Evolutionary conservation across 2,113 vertebrate species (phyloP), one percentile per base, ranked within the genome.

Genomic region (Passer montanus): DNA sequence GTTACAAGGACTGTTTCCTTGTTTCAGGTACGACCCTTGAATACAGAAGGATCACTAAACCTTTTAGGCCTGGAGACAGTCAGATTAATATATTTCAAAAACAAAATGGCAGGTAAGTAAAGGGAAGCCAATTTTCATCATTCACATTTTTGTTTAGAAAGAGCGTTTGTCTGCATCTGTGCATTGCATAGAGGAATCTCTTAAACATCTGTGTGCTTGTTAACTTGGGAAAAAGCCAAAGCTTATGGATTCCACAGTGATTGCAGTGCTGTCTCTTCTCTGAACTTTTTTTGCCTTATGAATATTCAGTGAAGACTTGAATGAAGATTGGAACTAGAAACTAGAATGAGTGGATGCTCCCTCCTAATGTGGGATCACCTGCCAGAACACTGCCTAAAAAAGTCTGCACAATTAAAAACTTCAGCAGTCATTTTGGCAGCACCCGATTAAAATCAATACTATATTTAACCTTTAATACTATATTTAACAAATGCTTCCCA

Each of bases 1-100:
- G 4, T 59, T 46, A 90, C 18, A 89, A 28, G 50, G 14, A 67
- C 20, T 90, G 30, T 4, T 93, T 73, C 59, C 19, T 97, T 77
- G 43, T 97, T 97, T 87, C 96, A 99, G 99, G 99, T 99, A 91
- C 99, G 99, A 81, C 99, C 99, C 52, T 98, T 99, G 95, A 99
- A 99, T 91, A 97, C 97, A 30, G 99, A 99, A 66, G 99, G 99
- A 95, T 99, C 99, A 53, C 97, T 99, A 97, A 99, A 99, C 97
- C 98, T 99, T 82, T 95, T 99, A 96, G 99, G 99, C 18, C 96
- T 99, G 97, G 99, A 99, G 96, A 99, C 99, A 1, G 98, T 99
- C 80, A 98, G 99, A 63, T 99, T 99, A 73, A 98, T 99, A 97
- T 99, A 99, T 98, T 99, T 99, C 84, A 99, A 99, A 97, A 99